Base-by-base conservation (phyloP, 2,888 invertebrate species). In the Melikaiella ostensackeni region DNA sequence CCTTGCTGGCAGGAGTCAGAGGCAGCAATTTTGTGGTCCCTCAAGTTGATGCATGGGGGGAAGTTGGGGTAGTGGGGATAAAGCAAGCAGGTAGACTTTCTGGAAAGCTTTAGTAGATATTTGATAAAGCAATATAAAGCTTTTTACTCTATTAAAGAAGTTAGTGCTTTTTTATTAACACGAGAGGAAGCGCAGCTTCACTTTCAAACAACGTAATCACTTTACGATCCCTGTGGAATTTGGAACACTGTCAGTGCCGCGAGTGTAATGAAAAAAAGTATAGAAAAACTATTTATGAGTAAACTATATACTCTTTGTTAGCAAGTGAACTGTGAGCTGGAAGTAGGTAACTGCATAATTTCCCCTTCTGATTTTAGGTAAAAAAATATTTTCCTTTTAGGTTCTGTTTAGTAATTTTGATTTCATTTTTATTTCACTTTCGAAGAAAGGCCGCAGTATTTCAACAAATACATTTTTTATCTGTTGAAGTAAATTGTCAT, bases 141-240 rank as follows among this genome's bases (percentile, higher is more conserved):
- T n/a, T 55, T 70, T 70, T 70, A 70, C 50, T 70, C 50, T 70
- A 70, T 70, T 70, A 70, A 70, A 50, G 33, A 55, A 70, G 70
- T 70, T 70, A 70, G 70, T 55, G 50, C 11, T 30, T 55, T 66
- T 70, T 70, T 70, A 70, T 70, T 30, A 70, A 70, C 70, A 70
- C 70, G 55, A 50, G 50, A 70, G 50, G 33, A 70, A 70, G 50
- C 50, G n/a, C 50, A 70, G 70, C 70, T 50, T 70, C 70, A 70
- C 42, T 70, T 70, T 70, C 46, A 46, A 70, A 70, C 70, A 70
- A 55, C 50, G 70, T 55, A 70, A 70, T 70, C 70, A 70, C 70
- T 70, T 70, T 70, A 70, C 70, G 50, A 30, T 70, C 70, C 70
- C 70, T 55, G 19, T 70, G 70, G 70, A 70, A 70, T 70, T 70